Percentiles rank a stretch among this genome's conserved stretches.
Conservation (phyloP, 2,888 invertebrate genomes). For the Drosophila incognita region DNA sequence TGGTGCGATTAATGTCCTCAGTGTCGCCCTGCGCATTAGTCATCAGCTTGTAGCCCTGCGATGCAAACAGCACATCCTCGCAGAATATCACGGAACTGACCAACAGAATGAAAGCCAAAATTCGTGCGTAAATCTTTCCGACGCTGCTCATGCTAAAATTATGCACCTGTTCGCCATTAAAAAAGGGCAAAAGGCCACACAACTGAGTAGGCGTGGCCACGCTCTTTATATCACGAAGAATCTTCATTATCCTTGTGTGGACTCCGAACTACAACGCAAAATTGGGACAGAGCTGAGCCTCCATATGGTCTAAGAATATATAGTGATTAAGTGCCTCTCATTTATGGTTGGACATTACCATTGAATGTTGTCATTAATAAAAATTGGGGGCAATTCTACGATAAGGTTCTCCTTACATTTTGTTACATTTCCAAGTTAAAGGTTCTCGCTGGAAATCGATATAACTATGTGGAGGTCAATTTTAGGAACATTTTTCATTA, state of each 20-base stretch:
- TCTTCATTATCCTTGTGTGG: conserved; percentile 52
- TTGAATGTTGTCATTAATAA: conserved; percentile 24
- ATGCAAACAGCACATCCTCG: conserved; percentile 60
- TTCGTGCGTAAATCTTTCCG: conserved; percentile 58
- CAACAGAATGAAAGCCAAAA: conserved; percentile 44
- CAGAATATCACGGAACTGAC: conserved; percentile 42
- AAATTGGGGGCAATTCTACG: conserved; percentile 17
- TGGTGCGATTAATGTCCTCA: conserved; percentile 78
- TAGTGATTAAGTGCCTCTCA: neutral
- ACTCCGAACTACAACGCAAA: neutral
- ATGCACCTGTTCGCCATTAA: conserved; percentile 34
- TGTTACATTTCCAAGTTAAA: no score
- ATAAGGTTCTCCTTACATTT: neutral
- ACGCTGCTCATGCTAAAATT: conserved; percentile 43
- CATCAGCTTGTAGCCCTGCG: conserved; percentile 62
- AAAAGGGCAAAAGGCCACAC: conserved; percentile 67
- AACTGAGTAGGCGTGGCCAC: conserved; percentile 54
- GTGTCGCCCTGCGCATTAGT: conserved; percentile 65
- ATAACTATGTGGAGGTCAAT: neutral
- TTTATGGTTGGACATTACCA: conserved; percentile 22
- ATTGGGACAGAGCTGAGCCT: neutral
- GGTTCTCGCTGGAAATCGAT: neutral
- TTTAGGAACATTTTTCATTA: neutral
- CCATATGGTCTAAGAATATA: neutral
- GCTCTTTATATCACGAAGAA: conserved; percentile 60